Conservation (phyloP, 2,113 vertebrate genomes). For the Zootoca vivipara region DNA sequence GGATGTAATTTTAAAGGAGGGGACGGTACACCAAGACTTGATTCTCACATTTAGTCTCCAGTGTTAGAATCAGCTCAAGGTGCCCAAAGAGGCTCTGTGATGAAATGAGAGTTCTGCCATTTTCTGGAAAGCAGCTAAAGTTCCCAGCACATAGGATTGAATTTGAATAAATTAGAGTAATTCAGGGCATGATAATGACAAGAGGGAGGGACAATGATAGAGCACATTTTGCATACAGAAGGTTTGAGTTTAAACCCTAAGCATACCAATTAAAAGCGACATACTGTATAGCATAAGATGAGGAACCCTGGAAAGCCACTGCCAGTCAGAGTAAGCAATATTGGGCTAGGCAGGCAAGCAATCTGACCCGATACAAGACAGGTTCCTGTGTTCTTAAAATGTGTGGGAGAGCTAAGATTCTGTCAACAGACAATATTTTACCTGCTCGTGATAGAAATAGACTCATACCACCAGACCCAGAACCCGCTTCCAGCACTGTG, state of each 20-base stretch:
- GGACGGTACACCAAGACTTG: neutral
- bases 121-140: neutral
- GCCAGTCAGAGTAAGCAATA: neutral
- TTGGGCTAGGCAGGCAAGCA: neutral
- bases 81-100: neutral
- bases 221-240: neutral
- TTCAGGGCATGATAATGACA: neutral
- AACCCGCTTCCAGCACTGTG: conserved; percentile 86
- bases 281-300: neutral
- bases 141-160: neutral
- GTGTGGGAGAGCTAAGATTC: neutral
- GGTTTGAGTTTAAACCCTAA: neutral
- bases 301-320: neutral
- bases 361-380: neutral
- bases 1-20: neutral
- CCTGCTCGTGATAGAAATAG: conserved; percentile 93
- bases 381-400: neutral
- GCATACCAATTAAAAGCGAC: neutral
- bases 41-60: neutral
- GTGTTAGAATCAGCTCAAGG: neutral
- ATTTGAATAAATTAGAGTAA: neutral
- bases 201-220: neutral
- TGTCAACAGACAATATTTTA: conserved; percentile 55
- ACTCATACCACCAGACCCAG: conserved; percentile 87
- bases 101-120: neutral